Conservation (phyloP, 2,888 invertebrate species). For the Hipparchia semele region DNA sequence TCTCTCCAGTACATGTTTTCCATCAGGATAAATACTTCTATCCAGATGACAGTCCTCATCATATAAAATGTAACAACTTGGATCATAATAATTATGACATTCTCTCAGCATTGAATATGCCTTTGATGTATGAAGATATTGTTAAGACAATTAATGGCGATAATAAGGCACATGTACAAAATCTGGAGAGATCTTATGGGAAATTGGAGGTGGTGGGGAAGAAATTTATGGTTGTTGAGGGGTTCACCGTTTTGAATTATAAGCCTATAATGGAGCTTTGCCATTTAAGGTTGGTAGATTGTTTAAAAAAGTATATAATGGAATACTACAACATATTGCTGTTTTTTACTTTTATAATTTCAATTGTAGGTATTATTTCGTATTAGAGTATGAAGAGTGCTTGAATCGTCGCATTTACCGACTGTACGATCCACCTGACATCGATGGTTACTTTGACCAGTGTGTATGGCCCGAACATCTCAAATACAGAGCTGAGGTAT, state of each 20-base stretch:
- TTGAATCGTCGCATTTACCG: slow-evolving; percentile 80
- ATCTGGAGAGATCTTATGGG: slow-evolving; percentile 28
- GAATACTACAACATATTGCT: too few species aligned
- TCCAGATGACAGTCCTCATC: slow-evolving; percentile 85
- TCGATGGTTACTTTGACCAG: slow-evolving; percentile 93
- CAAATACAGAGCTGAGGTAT: slow-evolving; percentile 73
- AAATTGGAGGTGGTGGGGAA: slow-evolving; percentile 48
- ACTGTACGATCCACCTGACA: slow-evolving; percentile 93
- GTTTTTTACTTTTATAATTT: not conserved
- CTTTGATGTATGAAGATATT: slow-evolving; percentile 85
- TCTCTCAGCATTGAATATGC: slow-evolving; percentile 88
- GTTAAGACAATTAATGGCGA: slow-evolving; percentile 58
- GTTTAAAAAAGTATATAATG: not conserved
- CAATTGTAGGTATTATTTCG: slow-evolving; percentile 85
- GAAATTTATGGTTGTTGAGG: slow-evolving; percentile 88
- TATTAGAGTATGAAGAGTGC: slow-evolving; percentile 87
- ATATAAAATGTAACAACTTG: slow-evolving; percentile 84
- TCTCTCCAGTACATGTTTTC: slow-evolving; percentile 80
- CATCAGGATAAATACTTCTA: slow-evolving; percentile 91
- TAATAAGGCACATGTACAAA: slow-evolving; percentile 43
- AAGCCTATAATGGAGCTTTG: slow-evolving; percentile 86
- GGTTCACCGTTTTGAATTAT: slow-evolving; percentile 89
- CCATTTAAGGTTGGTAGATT: slow-evolving; percentile 78
- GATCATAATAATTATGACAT: slow-evolving; percentile 91
- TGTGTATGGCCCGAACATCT: slow-evolving; percentile 96